Percentiles rank a stretch among this genome's conserved stretches.
phyloP scores from a whole-genome alignment of 2,888 invertebrate species.

The Arrhopalites spinosus region DNA sequence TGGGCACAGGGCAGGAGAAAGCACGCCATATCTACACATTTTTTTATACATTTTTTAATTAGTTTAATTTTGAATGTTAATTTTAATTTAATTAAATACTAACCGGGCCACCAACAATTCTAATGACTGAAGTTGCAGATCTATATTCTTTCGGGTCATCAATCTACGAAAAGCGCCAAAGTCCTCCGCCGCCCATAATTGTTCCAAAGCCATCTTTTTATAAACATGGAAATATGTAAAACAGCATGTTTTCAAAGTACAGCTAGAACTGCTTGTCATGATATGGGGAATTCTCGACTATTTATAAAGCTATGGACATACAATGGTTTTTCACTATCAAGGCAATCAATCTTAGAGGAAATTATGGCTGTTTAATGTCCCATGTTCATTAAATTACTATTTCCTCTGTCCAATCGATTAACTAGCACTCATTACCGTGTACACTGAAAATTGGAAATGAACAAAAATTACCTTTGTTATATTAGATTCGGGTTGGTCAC shows the following conservation, averaged over 20 bases:
- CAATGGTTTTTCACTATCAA: too few relatives aligned
- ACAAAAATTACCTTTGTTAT: constrained; percentile 56
- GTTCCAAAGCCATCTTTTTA: constrained; percentile 67
- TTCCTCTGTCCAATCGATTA: too few relatives aligned
- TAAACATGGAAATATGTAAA: neutral
- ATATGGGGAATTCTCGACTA: neutral
- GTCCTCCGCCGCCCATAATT: constrained; percentile 93
- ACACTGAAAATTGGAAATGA: too few relatives aligned
- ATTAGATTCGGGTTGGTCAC: constrained; percentile 45
- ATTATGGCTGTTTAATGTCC: too few relatives aligned
- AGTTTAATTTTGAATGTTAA: too few relatives aligned
- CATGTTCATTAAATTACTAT: too few relatives aligned
- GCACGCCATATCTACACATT: constrained; percentile 60
- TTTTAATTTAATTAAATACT: too few relatives aligned
- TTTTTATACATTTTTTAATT: too few relatives aligned
- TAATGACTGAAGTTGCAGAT: constrained; percentile 84
- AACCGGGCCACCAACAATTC: constrained; percentile 77
- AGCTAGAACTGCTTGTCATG: neutral
- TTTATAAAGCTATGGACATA: too few relatives aligned
- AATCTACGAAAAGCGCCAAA: constrained; percentile 85
- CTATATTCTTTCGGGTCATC: constrained; percentile 92
- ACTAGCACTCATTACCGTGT: too few relatives aligned
- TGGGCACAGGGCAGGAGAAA: constrained; percentile 55
- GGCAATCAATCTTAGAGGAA: too few relatives aligned
- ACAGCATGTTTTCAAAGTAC: neutral